phyloP scores from a whole-genome alignment of 1,140 invertebrate genomes.

The Tetraneura akinire region DNA sequence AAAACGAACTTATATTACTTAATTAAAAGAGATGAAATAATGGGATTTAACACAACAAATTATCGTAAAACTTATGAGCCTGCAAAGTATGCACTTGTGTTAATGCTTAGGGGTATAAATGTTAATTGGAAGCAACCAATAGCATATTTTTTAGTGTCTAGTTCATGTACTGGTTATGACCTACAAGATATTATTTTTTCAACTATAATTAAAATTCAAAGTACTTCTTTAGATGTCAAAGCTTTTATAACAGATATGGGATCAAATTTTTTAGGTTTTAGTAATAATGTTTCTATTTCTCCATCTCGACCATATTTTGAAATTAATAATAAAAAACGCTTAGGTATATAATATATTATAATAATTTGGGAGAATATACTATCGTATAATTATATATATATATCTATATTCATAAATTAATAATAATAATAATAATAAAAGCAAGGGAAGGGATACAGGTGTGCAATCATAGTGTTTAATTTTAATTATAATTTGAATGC shows the following conservation, averaged over 20 bases:
- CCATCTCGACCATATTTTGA: not conserved
- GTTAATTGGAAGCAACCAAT: slow-evolving; percentile 3
- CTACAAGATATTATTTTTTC: slow-evolving; percentile 18
- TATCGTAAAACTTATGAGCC: slow-evolving; percentile 21
- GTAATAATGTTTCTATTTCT: not conserved
- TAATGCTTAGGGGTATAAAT: not conserved
- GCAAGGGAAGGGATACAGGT: too few species aligned
- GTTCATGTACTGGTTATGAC: too few species aligned
- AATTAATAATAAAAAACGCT: slow-evolving; percentile 11
- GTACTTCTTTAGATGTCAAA: not conserved
- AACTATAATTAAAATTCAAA: not conserved
- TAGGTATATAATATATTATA: too few species aligned
- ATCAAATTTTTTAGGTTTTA: too few species aligned
- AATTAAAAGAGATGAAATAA: slow-evolving; percentile 3
- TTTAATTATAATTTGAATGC: too few species aligned
- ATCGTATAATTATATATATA: not conserved
- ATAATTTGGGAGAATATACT: too few species aligned
- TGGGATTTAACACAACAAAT: not conserved
- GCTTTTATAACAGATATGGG: not conserved
- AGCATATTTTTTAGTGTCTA: too few species aligned
- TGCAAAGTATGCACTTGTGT: not conserved
- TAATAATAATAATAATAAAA: too few species aligned
- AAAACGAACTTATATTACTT: not conserved
- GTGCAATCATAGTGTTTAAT: too few species aligned
- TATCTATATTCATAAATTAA: not conserved